Evolutionary conservation across 2,113 vertebrate genomes (phyloP).

Genomic region (Campylorhamphus procurvoides): DNA sequence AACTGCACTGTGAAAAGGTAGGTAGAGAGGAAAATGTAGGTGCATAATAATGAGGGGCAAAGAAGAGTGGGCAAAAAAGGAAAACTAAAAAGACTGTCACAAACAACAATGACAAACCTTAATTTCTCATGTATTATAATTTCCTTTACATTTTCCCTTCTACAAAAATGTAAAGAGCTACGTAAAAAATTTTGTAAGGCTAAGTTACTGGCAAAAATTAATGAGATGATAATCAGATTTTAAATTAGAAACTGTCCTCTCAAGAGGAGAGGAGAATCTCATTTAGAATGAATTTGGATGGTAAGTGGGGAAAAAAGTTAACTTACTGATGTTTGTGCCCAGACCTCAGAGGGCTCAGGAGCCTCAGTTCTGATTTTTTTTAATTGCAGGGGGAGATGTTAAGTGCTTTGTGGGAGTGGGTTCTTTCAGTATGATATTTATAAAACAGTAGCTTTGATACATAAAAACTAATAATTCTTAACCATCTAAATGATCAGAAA

Average conservation of each 20-base stretch:
- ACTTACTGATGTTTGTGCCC: not conserved
- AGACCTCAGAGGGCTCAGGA: not conserved
- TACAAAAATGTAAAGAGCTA: not conserved
- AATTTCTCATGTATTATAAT: not conserved
- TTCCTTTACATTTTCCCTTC: not conserved
- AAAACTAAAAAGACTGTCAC: not conserved
- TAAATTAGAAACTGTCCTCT: slow-evolving; percentile 30
- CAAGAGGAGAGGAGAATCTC: not conserved
- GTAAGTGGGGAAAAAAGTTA: not conserved
- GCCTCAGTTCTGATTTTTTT: not conserved
- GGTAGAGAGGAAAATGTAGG: not conserved
- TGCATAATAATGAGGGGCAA: not conserved
- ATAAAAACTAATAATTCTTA: not conserved
- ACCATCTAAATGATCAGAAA: not conserved
- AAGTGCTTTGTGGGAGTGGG: not conserved
- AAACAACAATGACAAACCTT: not conserved
- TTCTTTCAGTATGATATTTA: not conserved
- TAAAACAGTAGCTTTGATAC: not conserved
- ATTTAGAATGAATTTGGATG: slow-evolving; percentile 10
- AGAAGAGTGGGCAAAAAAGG: not conserved
- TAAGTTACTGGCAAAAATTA: not conserved
- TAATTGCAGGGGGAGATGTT: not conserved
- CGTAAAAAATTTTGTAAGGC: not conserved
- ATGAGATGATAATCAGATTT: slow-evolving; percentile 28
- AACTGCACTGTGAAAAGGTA: not conserved